phyloP scores from a whole-genome alignment of 2,797 vertebrate species.

The Hirundo rustica region DNA sequence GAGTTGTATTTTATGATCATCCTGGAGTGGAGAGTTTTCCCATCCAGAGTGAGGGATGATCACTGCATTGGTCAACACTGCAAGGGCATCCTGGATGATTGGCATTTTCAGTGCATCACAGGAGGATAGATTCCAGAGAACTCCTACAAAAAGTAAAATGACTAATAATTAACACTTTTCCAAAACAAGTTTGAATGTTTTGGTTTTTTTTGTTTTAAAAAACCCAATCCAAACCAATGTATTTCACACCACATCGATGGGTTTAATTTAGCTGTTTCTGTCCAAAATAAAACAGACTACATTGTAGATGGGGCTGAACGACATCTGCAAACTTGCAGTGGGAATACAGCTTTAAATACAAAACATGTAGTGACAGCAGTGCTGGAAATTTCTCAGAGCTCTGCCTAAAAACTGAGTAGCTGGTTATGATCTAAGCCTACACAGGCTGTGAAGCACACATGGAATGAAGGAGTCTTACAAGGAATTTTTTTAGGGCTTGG shows the following conservation, averaged over 20 bases:
- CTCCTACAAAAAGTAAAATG: constrained; percentile 78
- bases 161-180: neutral
- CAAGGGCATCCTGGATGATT: constrained; percentile 97
- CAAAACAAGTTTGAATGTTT: neutral
- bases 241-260: neutral
- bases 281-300: neutral
- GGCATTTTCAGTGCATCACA: constrained; percentile 99
- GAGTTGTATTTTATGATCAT: constrained; percentile 94
- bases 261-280: neutral
- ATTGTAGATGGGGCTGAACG: neutral
- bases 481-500: neutral
- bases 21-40: constrained; percentile 94
- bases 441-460: neutral
- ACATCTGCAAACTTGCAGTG: neutral
- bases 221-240: neutral
- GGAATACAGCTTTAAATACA: neutral
- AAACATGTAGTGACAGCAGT: neutral
- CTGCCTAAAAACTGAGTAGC: neutral
- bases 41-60: constrained; percentile 97
- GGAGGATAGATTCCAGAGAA: constrained; percentile 97
- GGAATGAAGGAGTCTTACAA: neutral
- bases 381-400: neutral
- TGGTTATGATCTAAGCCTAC: neutral
- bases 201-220: neutral
- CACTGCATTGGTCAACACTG: constrained; percentile 95